Percentiles rank a stretch among this genome's conserved stretches.
These are phyloP conservation scores for Siphamia tubifer DNA, from an alignment of 2,113 vertebrate species.

Conservation along the genomic window DNA sequence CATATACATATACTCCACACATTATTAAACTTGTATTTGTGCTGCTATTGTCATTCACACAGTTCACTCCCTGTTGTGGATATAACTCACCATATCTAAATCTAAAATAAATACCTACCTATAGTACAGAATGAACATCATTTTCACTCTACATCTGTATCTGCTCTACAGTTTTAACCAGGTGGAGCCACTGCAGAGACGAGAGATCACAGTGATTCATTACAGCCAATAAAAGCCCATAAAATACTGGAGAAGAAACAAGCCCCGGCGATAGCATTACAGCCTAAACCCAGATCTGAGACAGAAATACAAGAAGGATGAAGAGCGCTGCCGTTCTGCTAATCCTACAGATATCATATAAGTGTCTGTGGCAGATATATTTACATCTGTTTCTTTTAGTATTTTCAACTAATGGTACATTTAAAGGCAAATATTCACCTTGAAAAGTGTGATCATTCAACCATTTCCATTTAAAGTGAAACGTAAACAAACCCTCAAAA, in stretches of 20 bases:
- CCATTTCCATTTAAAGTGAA: neutral
- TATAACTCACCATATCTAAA: too few species aligned
- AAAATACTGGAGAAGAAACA: slow-evolving; percentile 43
- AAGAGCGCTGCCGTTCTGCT: neutral
- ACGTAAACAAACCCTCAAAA: neutral
- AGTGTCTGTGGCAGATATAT: slow-evolving; percentile 34
- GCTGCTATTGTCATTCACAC: too few species aligned
- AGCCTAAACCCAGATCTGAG: neutral
- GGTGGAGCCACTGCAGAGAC: slow-evolving; percentile 45
- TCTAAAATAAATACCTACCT: neutral
- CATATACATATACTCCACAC: too few species aligned
- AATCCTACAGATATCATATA: slow-evolving; percentile 28
- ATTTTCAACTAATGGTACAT: neutral
- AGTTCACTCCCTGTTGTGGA: too few species aligned
- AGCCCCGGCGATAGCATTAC: slow-evolving; percentile 21
- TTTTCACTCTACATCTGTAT: slow-evolving; percentile 29
- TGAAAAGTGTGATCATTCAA: neutral
- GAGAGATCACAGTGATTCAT: slow-evolving; percentile 56
- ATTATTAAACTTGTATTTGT: too few species aligned
- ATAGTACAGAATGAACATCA: neutral
- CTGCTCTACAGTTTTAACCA: slow-evolving; percentile 38
- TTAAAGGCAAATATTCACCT: neutral
- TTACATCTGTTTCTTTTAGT: slow-evolving; percentile 10
- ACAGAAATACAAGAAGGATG: slow-evolving; percentile 5
- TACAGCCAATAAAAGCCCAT: slow-evolving; percentile 52